These are phyloP conservation scores for Exaiptasia diaphana DNA, from an alignment of 64 coral and sea anemone genomes.

Conservation along the genomic window DNA sequence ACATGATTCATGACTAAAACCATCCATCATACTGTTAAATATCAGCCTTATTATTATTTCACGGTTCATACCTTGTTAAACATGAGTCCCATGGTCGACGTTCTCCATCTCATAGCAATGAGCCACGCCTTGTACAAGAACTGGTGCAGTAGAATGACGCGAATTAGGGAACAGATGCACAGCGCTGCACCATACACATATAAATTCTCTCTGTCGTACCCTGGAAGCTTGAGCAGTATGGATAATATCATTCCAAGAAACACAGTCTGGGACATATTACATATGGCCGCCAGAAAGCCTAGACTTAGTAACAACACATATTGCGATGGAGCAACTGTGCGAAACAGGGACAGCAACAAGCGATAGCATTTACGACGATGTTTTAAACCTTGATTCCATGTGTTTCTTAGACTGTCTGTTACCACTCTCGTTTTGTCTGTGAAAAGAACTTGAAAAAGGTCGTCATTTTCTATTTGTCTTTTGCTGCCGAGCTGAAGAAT, in stretches of 20 bases:
- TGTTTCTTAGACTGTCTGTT: neutral
- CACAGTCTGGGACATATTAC: conserved; percentile 15
- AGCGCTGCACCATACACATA: conserved; percentile 46
- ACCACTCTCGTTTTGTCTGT: neutral
- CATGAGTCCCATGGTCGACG: conserved; percentile 50
- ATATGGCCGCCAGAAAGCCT: neutral
- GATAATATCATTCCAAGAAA: neutral
- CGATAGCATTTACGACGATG: neutral
- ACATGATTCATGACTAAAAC: no score
- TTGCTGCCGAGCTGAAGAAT: conserved; percentile 50
- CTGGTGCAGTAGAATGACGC: conserved; percentile 24
- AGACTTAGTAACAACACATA: neutral
- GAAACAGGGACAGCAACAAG: neutral
- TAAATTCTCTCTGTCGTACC: neutral
- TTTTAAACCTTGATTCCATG: conserved; percentile 6
- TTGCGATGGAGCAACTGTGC: neutral
- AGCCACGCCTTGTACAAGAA: conserved; percentile 39
- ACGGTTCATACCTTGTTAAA: conserved; percentile 63
- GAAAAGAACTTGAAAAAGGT: conserved; percentile 22
- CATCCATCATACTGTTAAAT: no score
- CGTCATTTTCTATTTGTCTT: conserved; percentile 59
- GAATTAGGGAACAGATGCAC: conserved; percentile 25
- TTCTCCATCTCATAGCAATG: conserved; percentile 66
- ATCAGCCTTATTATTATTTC: no score
- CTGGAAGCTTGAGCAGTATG: neutral